Percentiles rank a stretch among this genome's conserved stretches.
Conservation (phyloP, 2,113 vertebrate species). For the Pluvianellus socialis region DNA sequence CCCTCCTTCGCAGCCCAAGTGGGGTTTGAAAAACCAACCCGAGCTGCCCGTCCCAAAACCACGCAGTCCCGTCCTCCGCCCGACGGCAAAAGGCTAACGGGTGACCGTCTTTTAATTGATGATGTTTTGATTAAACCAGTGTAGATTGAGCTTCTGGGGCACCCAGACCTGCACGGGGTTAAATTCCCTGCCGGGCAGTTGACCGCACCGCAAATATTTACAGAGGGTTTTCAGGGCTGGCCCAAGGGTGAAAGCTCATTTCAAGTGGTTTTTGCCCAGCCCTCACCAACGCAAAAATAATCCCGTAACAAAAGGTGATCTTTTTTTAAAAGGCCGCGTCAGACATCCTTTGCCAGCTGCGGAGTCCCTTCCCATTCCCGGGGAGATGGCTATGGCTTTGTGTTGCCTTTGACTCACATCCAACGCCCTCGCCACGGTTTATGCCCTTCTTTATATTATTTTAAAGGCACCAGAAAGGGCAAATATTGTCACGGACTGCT, state of each 20-base stretch:
- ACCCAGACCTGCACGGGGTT: background rate
- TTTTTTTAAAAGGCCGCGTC: background rate
- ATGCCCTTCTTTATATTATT: background rate
- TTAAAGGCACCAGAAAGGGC: background rate
- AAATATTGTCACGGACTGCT: accelerated
- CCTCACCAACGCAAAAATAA: accelerated
- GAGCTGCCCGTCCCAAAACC: background rate
- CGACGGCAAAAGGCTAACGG: accelerated
- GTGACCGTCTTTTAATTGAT: background rate
- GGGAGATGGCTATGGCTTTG: background rate
- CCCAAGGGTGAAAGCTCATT: background rate
- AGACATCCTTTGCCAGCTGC: background rate
- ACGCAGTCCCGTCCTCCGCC: accelerated
- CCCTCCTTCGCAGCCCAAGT: background rate
- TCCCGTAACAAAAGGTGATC: accelerated
- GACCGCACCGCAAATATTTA: background rate
- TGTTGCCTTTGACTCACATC: accelerated
- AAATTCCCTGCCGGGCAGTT: background rate
- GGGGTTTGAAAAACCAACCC: background rate
- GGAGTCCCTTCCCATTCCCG: background rate
- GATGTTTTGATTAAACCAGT: accelerated
- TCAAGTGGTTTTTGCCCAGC: background rate
- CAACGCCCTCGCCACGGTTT: accelerated
- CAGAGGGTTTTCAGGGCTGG: background rate
- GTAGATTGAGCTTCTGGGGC: accelerated